Evolutionary conservation across 2,113 vertebrate species (phyloP).

Genomic region (Macrotis lagotis): DNA sequence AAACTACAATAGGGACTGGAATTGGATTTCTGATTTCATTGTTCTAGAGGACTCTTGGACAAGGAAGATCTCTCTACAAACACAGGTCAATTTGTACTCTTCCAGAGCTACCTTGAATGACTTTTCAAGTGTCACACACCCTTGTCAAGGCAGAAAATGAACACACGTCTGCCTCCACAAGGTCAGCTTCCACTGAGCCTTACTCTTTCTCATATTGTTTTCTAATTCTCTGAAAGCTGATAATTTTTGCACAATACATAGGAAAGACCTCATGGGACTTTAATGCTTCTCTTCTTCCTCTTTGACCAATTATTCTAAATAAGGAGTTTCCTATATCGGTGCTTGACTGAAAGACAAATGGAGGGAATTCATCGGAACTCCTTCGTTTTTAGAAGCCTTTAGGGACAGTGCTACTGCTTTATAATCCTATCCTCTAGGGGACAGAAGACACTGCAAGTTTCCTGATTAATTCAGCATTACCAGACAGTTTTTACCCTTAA

Average conservation of each 20-base stretch:
- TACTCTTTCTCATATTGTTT: background rate
- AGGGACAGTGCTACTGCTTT: slow-evolving; percentile 39
- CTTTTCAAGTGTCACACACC: background rate
- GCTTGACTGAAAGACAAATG: background rate
- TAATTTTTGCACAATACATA: background rate
- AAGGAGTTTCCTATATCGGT: background rate
- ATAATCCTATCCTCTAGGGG: slow-evolving; percentile 38
- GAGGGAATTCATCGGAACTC: background rate
- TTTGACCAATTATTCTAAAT: background rate
- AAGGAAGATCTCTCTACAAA: background rate
- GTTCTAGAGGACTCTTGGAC: background rate
- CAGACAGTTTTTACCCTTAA: slow-evolving; percentile 75
- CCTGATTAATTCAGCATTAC: slow-evolving; percentile 73
- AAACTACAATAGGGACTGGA: background rate
- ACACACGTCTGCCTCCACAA: background rate
- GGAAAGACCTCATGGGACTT: background rate
- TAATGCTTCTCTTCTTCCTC: background rate
- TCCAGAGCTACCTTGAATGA: background rate
- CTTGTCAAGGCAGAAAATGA: background rate
- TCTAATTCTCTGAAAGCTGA: slow-evolving; percentile 45
- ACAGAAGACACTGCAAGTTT: slow-evolving; percentile 46
- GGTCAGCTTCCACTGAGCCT: background rate
- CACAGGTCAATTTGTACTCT: background rate
- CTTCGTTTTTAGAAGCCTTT: slow-evolving; percentile 27
- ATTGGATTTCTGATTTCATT: background rate